Percentiles rank a stretch among this genome's conserved stretches.
Evolutionary conservation across 2,797 vertebrate species (phyloP).

Genomic region (Xiphorhynchus erythropygius): DNA sequence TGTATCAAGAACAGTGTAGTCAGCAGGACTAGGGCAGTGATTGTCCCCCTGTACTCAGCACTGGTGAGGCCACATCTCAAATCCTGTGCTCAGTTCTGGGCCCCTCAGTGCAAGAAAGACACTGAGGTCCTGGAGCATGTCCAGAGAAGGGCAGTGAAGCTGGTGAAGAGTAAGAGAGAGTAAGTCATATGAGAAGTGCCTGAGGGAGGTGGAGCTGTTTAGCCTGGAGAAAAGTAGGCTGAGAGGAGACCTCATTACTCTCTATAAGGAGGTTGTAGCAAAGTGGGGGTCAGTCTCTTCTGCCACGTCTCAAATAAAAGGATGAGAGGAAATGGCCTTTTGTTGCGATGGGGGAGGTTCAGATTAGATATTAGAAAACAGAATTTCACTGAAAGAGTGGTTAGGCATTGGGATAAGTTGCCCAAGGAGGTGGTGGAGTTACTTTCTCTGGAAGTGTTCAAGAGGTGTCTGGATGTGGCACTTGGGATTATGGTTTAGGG

Average conservation of each 20-base stretch:
- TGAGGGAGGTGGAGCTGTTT: background rate
- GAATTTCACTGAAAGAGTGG: background rate
- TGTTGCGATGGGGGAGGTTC: fast-evolving
- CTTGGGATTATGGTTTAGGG: background rate
- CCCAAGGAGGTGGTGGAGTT: background rate
- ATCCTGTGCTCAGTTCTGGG: background rate
- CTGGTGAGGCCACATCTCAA: background rate
- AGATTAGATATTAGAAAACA: background rate
- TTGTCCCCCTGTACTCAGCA: background rate
- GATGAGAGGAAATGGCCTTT: background rate
- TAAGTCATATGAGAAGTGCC: background rate
- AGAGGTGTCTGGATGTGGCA: background rate
- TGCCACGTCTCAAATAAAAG: background rate
- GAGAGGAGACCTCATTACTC: background rate
- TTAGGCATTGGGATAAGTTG: background rate
- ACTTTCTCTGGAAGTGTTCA: background rate
- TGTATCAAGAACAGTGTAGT: background rate
- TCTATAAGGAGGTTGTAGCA: background rate
- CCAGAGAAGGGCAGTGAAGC: background rate
- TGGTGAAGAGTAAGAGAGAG: background rate
- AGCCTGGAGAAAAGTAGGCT: background rate
- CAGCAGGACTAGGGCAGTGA: background rate
- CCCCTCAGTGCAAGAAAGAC: background rate
- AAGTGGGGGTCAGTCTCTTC: background rate
- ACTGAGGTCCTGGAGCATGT: fast-evolving